A percentile compares a stretch with the other conserved stretches of the same genome.
phyloP scores from a whole-genome alignment of 1,140 invertebrate genomes.

The Sinella curviseta region DNA sequence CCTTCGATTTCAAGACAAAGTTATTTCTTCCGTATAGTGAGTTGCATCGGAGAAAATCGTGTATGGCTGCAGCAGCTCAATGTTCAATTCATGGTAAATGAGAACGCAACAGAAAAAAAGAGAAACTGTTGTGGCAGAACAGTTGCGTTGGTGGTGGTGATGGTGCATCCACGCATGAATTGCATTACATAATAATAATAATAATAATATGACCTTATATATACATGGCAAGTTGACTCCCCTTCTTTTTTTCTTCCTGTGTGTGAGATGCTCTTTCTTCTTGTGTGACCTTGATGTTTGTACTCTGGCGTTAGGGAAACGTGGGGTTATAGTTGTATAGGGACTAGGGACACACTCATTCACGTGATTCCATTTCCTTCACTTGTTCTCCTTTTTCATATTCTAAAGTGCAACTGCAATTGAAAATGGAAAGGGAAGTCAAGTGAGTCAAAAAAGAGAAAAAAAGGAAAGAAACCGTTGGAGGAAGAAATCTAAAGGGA shows the following conservation, averaged over 20 bases:
- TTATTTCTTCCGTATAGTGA: neutral
- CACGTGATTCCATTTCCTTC: neutral
- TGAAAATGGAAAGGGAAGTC: too few relatives aligned
- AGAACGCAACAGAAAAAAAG: neutral
- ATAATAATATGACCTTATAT: neutral
- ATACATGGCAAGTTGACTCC: neutral
- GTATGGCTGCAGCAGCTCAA: neutral
- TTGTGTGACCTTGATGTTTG: neutral
- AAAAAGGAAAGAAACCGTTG: too few relatives aligned
- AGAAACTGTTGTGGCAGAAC: neutral
- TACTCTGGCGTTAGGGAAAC: neutral
- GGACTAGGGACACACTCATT: neutral
- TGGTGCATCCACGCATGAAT: slow-evolving; percentile 18
- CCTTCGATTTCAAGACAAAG: neutral
- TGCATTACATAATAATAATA: slow-evolving; percentile 12
- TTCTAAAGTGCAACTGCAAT: neutral
- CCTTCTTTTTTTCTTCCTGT: neutral
- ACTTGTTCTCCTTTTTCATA: neutral
- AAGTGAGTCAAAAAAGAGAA: too few relatives aligned
- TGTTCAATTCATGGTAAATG: neutral
- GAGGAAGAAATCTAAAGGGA: too few relatives aligned
- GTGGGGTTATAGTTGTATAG: too few relatives aligned
- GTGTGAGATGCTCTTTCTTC: neutral
- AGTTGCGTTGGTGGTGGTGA: too few relatives aligned
- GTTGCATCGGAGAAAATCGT: neutral